Percentiles rank a stretch among this genome's conserved stretches.
Evolutionary conservation across 2,113 vertebrate genomes (phyloP).

Genomic region (Pardalotus punctatus): DNA sequence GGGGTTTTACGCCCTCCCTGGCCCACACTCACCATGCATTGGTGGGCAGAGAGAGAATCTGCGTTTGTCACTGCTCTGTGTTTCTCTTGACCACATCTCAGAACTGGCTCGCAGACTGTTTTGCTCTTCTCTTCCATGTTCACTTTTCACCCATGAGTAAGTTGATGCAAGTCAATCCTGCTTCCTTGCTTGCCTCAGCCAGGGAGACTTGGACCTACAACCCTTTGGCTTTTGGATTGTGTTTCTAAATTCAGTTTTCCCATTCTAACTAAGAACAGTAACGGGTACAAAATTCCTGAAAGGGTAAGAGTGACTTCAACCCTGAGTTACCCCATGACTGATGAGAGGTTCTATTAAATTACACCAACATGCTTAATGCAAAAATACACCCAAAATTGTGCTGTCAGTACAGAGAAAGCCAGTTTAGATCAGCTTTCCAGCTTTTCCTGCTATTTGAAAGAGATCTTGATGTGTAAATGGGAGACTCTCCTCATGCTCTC

Average conservation of each 20-base stretch:
- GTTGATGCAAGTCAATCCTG: rapidly evolving
- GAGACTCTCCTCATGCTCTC: rapidly evolving
- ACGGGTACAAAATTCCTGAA: neutral
- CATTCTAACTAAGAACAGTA: neutral
- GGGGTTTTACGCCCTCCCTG: neutral
- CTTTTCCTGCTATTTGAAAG: neutral
- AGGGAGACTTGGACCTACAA: neutral
- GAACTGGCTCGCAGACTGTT: neutral
- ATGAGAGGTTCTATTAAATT: neutral
- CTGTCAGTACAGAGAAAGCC: rapidly evolving
- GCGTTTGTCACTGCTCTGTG: neutral
- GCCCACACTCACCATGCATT: rapidly evolving
- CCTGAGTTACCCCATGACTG: neutral
- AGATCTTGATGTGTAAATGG: neutral
- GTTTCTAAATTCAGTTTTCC: neutral
- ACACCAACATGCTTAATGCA: rapidly evolving
- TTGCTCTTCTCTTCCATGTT: neutral
- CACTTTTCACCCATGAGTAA: neutral
- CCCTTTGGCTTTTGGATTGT: neutral
- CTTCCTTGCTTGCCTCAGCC: neutral
- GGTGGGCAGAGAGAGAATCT: neutral
- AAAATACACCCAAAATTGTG: neutral
- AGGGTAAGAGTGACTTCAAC: neutral
- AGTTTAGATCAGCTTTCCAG: neutral
- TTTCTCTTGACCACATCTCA: neutral